Evolutionary conservation across 2,888 invertebrate species (phyloP), one percentile per base, ranked within the genome.

Genomic region (Ophion ellenae): DNA sequence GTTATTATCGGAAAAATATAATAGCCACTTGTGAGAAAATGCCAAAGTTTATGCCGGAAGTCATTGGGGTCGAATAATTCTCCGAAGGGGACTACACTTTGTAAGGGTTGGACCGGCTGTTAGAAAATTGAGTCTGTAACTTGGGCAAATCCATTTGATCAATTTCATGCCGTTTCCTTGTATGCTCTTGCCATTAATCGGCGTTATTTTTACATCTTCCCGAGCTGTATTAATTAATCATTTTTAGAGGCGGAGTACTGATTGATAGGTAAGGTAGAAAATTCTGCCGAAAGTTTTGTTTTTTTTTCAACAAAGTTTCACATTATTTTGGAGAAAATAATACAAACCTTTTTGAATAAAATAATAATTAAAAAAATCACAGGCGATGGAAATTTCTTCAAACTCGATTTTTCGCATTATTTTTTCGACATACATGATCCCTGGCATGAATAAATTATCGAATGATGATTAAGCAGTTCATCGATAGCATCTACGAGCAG

Each of bases 31-130:
- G 32, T 32, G 32, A 32, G 32, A 32, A 32, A 32, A 40, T 7
- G 7, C 40, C 40, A 40, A 40, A 40, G 40, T 40, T 76, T 76
- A 24, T 28, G 32, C 32, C 24, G 47, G n/a, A 47, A 17, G 45
- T 63, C 66, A 64, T 59, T 20, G 17, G 20, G n/a, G 77, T 20
- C 59, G 71, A 71, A 66, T 76, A 76, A 71, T 71, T 53, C 24
- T 10, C 36, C 28, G 64, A 20, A 24, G 24, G 32, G 71, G 59
- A 59, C 20, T 45, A 71, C 70, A 17, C 80, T 80, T 84, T 84
- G 80, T 84, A 70, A 80, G 76, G 80, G 76, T 84, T 76, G 71
- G 66, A 66, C 57, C 63, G 64, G 61, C 36, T 64, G 64, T 24
- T 45, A 24, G 59, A 45, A 71, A 75, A 84, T 64, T 40, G 80